These are phyloP conservation scores for Plotosus lineatus DNA, from an alignment of 2,113 vertebrate species.

Conservation along the genomic window DNA sequence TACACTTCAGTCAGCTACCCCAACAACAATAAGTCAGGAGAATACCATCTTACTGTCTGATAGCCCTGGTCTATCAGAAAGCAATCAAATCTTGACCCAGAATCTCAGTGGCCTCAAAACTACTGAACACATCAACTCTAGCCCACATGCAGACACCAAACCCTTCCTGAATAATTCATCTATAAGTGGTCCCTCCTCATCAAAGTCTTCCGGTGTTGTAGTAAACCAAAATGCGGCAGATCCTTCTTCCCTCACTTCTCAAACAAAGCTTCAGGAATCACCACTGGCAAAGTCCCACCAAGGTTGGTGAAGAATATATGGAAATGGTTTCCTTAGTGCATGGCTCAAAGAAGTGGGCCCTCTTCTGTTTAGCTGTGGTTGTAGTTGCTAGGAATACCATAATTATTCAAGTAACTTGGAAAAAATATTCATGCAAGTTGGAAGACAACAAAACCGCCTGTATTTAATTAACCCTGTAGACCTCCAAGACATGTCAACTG, in stretches of 20 bases:
- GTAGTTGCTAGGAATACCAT: slow-evolving; percentile 22
- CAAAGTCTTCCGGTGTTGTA: slow-evolving; percentile 24
- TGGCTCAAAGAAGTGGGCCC: slow-evolving; percentile 52
- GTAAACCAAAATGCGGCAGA: slow-evolving; percentile 63
- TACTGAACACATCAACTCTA: slow-evolving; percentile 61
- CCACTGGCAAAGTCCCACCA: slow-evolving; percentile 68
- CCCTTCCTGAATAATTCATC: slow-evolving; percentile 44
- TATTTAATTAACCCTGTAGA: not conserved
- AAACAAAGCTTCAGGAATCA: slow-evolving; percentile 70
- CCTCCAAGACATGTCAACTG: not conserved
- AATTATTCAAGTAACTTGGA: slow-evolving; percentile 2
- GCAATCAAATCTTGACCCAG: slow-evolving; percentile 15
- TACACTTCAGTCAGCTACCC: slow-evolving; percentile 10
- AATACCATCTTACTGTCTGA: not conserved
- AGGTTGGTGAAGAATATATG: slow-evolving; percentile 73
- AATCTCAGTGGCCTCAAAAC: slow-evolving; percentile 51
- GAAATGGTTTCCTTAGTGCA: slow-evolving; percentile 52
- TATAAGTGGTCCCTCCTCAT: slow-evolving; percentile 22
- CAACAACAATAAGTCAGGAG: slow-evolving; percentile 12
- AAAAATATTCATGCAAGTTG: not conserved
- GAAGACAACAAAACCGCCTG: not conserved
- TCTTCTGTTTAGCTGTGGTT: slow-evolving; percentile 44
- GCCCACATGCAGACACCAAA: slow-evolving; percentile 54
- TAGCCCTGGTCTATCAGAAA: slow-evolving; percentile 22
- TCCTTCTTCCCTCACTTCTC: slow-evolving; percentile 68